Conservation (phyloP, 2,888 invertebrate species). For the Epiperipatus broadwayi region DNA sequence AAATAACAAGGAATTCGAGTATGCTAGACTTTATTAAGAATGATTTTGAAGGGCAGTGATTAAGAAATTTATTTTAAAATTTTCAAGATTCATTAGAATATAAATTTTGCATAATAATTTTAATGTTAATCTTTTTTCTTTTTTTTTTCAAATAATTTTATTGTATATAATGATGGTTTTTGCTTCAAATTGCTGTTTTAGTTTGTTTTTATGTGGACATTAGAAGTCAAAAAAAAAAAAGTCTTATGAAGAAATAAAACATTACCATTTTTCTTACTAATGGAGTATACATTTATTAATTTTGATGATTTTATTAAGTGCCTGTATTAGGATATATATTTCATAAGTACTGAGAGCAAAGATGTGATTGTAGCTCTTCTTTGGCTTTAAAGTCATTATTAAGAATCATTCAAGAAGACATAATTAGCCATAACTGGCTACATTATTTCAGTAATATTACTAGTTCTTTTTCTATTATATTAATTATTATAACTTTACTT, state of each 20-base stretch:
- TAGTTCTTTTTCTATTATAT: constrained; percentile 47
- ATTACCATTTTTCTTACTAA: too few relatives aligned
- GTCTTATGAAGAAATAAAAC: too few relatives aligned
- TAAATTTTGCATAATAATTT: too few relatives aligned
- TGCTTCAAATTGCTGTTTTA: constrained; percentile 36
- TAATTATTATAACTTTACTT: constrained; percentile 47
- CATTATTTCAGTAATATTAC: constrained; percentile 38
- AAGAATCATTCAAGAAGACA: constrained; percentile 20
- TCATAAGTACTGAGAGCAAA: constrained; percentile 74
- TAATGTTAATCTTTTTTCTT: too few relatives aligned
- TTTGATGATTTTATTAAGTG: constrained; percentile 17
- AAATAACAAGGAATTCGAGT: too few relatives aligned
- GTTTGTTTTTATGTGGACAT: constrained; percentile 11
- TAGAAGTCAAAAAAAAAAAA: constrained; percentile 7
- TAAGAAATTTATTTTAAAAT: too few relatives aligned
- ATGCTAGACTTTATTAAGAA: too few relatives aligned
- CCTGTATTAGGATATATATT: constrained; percentile 32
- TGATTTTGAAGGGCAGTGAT: too few relatives aligned
- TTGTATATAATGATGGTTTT: constrained; percentile 71
- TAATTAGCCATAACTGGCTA: constrained; percentile 29
- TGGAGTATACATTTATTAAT: too few relatives aligned
- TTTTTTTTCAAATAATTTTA: constrained; percentile 66
- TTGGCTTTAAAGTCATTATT: constrained; percentile 26
- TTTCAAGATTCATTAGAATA: too few relatives aligned
- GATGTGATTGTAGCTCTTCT: constrained; percentile 35